A percentile compares a stretch with the other conserved stretches of the same genome.
Evolutionary conservation across 2,797 vertebrate genomes (phyloP).

Genomic region (Pseudomugil tenellus): DNA sequence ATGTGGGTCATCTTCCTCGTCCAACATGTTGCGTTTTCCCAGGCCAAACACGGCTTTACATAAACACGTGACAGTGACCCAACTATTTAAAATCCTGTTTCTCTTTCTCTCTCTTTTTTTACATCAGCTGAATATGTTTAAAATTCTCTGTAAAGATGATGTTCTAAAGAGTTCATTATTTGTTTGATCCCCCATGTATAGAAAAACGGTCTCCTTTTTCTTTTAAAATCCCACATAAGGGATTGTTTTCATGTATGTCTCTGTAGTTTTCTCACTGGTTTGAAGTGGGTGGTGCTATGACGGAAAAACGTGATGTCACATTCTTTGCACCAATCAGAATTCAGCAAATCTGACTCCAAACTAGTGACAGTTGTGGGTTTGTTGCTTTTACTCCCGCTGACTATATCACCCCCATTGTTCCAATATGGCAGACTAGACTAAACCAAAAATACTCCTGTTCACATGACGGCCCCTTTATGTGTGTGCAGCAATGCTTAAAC

Average conservation of each 20-base stretch:
- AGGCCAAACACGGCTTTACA: neutral
- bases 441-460: neutral
- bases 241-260: neutral
- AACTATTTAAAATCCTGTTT: neutral
- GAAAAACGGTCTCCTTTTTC: neutral
- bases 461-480: neutral
- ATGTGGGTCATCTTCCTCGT: neutral
- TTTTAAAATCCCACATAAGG: neutral
- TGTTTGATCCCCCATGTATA: neutral
- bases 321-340: slow-evolving; percentile 3
- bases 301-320: neutral
- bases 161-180: neutral
- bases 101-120: slow-evolving; percentile 1
- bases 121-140: neutral
- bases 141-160: slow-evolving; percentile 1
- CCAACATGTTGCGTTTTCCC: neutral
- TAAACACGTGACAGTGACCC: neutral
- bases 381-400: neutral
- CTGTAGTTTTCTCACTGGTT: slow-evolving; percentile 3
- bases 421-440: too few relatives aligned
- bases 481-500: neutral
- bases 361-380: neutral
- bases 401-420: too few relatives aligned
- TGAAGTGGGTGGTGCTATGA: neutral
- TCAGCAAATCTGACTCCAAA: neutral